A percentile compares a stretch with the other conserved stretches of the same genome.
phyloP scores from a whole-genome alignment of 1,140 invertebrate genomes.

The Panulirus ornatus region DNA sequence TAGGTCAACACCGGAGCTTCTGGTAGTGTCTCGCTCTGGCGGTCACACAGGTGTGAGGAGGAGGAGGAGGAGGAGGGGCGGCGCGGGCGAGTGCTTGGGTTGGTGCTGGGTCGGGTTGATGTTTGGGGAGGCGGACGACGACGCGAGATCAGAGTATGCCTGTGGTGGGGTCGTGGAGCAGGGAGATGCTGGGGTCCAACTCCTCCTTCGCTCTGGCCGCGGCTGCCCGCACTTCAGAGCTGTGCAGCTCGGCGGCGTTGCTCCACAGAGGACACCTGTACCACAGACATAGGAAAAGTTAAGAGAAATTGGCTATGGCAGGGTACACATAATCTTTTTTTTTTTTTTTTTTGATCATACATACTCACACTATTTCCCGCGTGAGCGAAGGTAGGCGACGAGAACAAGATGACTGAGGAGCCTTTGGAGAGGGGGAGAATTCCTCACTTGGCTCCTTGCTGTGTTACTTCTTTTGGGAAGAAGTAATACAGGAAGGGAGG shows the following conservation, averaged over 20 bases:
- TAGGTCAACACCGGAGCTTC: neutral
- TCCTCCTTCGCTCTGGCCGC: slow-evolving; percentile 11
- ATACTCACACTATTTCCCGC: too few relatives aligned
- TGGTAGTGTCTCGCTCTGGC: neutral
- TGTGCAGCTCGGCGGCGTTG: slow-evolving; percentile 17
- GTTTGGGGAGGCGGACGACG: too few relatives aligned
- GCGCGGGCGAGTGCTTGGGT: too few relatives aligned
- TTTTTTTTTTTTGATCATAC: too few relatives aligned
- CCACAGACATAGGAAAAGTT: neutral
- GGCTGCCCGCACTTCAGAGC: slow-evolving; percentile 21
- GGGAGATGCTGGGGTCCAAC: neutral
- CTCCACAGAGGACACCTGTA: slow-evolving; percentile 41
- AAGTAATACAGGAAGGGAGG: too few relatives aligned
- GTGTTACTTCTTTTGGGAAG: too few relatives aligned
- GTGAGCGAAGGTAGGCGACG: too few relatives aligned
- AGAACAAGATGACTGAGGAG: too few relatives aligned
- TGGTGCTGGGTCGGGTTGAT: neutral
- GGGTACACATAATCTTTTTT: too few relatives aligned
- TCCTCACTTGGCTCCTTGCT: too few relatives aligned
- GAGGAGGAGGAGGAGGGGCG: too few relatives aligned
- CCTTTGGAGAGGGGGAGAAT: too few relatives aligned
- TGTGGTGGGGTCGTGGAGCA: slow-evolving; percentile 20
- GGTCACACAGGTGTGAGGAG: neutral
- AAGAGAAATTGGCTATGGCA: neutral
- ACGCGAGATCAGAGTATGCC: neutral